Evolutionary conservation across 2,113 vertebrate species (phyloP), one percentile per base, ranked within the genome.

Genomic region (Ibidorhyncha struthersii): DNA sequence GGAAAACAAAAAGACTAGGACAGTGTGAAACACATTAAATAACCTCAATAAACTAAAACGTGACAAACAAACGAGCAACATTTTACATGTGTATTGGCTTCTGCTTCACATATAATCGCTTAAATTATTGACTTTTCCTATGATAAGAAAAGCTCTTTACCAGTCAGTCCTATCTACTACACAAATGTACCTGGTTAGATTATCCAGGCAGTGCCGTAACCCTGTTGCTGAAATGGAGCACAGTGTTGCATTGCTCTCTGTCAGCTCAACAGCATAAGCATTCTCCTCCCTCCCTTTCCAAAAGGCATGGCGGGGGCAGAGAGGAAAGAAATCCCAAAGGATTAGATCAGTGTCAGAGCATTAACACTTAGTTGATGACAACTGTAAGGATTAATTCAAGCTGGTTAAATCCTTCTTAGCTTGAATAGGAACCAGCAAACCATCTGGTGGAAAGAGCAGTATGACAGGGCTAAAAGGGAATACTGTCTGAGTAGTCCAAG

Each of bases 371-470:
- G 83, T 36, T 78, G 72, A 97, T 96, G 91, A 97, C 90, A 95
- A 94, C 77, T 95, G 53, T 70, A 92, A 43, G 93, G 93, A 92
- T 98, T 98, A 97, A 98, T 96, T 95, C 94, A 94, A 97, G 93
- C 90, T 79, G 86, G 72, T 90, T 89, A 91, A 97, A 96, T 91
- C 90, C 93, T 94, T 96, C 93, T 97, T 90, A 97, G 89, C 90
- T 95, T 53, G 88, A 94, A 91, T 71, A 97, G 96, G 80, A 91
- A 96, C 65, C 69, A 94, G 85, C 89, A 91, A 95, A 93, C 96
- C 97, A 96, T 97, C 90, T 97, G 97, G 93, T 96, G 82, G 87
- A 74, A 96, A 94, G 69, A 90, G 63, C 59, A 83, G 55, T 65
- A 47, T 90, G 86, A 93, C 81, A 90, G 40, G 72, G 79, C 41